Evolutionary conservation across 1,140 invertebrate genomes (phyloP), one percentile per base, ranked within the genome.

Genomic region (Drosophila tropicalis): DNA sequence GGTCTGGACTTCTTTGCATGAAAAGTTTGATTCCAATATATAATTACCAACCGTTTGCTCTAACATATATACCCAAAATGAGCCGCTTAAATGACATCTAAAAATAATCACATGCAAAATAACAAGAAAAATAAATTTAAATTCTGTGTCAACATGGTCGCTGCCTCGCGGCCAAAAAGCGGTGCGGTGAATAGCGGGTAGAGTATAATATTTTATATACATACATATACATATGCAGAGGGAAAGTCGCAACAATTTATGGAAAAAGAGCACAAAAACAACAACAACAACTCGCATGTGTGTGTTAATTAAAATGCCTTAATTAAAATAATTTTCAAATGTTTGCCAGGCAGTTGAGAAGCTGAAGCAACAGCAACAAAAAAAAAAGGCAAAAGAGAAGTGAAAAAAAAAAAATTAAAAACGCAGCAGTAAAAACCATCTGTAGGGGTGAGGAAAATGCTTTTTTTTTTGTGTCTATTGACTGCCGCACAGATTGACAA

Each of bases 301-400:
- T 73, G 79, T 86, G 82, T 79, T 86, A 82, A 86, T 86, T 86
- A 87, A 82, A 86, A 82, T 76, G 83, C 75, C 82, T 87, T 79
- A 82, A 87, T 87, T 82, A 87, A 87, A 86, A 76, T 76, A 82
- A 86, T 82, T 79, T 76, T 86, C 62, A 87, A 87, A 86, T 86
- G 77, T 63, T 76, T 62, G 71, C 72, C 32, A 56, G 62, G 47
- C n/a, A 67, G 55, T 64, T 71, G 67, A 75, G 79, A 72, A 76
- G 62, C 22, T 36, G 67, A 62, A 34, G 19, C 57, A 72, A 47
- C n/a, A n/a, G n/a, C n/a, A n/a, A n/a, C n/a, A 58, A 60, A 51
- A 22, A 22, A 51, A 51, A 41, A 36, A n/a, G 40, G 19, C 36
- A 44, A 9, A 57, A 12, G n/a, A 57, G 66, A 13, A 67, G 69